Percentiles rank a stretch among this genome's conserved stretches.
Conservation (phyloP, 2,113 vertebrate genomes). For the Pao palembangensis region DNA sequence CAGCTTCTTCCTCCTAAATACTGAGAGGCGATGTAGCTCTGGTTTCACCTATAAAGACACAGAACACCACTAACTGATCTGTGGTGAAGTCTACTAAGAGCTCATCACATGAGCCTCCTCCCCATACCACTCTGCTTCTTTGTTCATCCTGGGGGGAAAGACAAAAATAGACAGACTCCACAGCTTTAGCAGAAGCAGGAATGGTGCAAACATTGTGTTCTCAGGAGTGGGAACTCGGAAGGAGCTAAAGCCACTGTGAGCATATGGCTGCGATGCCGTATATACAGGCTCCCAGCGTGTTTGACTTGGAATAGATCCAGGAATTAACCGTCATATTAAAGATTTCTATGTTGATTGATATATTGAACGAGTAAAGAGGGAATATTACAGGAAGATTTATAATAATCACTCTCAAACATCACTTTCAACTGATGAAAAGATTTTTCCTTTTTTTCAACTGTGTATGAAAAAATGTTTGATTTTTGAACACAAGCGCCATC, state of each 20-base stretch:
- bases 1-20: too few relatives aligned
- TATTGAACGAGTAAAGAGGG: too few relatives aligned
- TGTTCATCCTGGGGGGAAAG: conserved; percentile 52
- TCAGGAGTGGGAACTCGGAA: conserved; percentile 28
- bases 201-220: conserved; percentile 39
- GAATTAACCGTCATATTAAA: conserved; percentile 14
- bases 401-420: too few relatives aligned
- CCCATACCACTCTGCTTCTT: conserved; percentile 40
- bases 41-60: conserved; percentile 16
- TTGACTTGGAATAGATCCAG: conserved; percentile 27
- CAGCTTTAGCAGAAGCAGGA: conserved; percentile 39
- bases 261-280: conserved; percentile 29
- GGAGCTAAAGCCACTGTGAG: conserved; percentile 37
- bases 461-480: too few relatives aligned
- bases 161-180: conserved; percentile 54
- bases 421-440: too few relatives aligned
- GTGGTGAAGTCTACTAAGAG: conserved; percentile 33
- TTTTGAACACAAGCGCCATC: too few relatives aligned
- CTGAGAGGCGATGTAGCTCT: too few relatives aligned
- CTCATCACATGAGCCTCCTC: conserved; percentile 32
- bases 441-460: too few relatives aligned
- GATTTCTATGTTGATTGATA: too few relatives aligned
- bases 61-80: conserved; percentile 22
- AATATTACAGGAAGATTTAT: too few relatives aligned
- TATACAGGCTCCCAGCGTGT: conserved; percentile 36